These are phyloP conservation scores for Palloptera scutellata DNA, from an alignment of 2,888 invertebrate genomes.

Conservation along the genomic window DNA sequence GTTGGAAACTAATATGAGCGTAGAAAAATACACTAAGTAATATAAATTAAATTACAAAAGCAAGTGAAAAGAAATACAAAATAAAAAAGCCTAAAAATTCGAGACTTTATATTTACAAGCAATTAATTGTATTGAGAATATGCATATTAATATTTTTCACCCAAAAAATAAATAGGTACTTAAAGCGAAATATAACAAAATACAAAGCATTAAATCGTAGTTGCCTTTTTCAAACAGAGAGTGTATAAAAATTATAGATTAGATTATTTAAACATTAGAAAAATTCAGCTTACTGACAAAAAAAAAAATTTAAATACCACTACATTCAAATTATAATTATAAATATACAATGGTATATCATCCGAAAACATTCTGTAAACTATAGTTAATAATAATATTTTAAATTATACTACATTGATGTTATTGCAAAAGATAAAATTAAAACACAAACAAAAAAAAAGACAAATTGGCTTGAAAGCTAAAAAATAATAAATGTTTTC, in stretches of 20 bases:
- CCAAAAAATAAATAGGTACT: conserved; percentile 16
- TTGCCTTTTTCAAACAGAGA: conserved; percentile 18
- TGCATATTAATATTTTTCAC: conserved; percentile 6
- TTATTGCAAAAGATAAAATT: neutral
- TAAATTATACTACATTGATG: neutral
- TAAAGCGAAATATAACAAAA: neutral
- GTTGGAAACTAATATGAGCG: neutral
- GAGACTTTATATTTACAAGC: conserved; percentile 21
- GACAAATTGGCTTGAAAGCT: neutral
- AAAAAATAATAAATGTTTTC: neutral
- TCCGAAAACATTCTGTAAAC: neutral
- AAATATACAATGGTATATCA: neutral
- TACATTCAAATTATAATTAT: neutral
- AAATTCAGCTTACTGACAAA: conserved; percentile 1
- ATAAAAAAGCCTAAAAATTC: neutral
- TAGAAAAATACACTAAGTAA: too few relatives aligned
- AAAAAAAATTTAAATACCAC: neutral
- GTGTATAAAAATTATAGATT: neutral
- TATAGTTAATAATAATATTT: neutral
- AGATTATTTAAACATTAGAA: neutral
- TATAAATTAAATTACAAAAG: neutral
- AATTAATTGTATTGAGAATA: too few relatives aligned
- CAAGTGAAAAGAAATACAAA: neutral
- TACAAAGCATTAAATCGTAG: conserved; percentile 16
- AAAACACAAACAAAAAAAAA: conserved; percentile 1